Base-by-base conservation (phyloP, 2,888 invertebrate species). In the Conomelus anceps region DNA sequence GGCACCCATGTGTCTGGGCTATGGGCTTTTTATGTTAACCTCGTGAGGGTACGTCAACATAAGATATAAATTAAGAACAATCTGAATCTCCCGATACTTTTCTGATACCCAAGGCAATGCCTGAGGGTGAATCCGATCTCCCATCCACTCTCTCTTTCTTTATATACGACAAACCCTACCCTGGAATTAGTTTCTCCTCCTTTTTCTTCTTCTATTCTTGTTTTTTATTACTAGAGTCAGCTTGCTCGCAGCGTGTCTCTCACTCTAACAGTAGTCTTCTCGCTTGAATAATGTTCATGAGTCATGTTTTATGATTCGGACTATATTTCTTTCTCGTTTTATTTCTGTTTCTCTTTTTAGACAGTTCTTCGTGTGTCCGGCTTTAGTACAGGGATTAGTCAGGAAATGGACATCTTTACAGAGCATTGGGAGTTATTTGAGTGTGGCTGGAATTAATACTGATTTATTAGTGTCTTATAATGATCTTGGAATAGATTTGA, bases 21-120 rank as follows among this genome's bases (percentile, higher is more conserved):
- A 89, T 88, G 89, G 34, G 87, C 89, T 90, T 90, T 90, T 90
- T 90, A 90, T 90, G 90, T 89, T 89, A 89, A 90, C 89, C 86
- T 89, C 22, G 86, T 23, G 24, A 24, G 84, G 86, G 23, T 23
- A 88, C 22, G 63, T 63, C 87, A 89, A 86, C 88, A 89, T 89
- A 90, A 90, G 90, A 89, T 89, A 90, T 90, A 90, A 90, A 90
- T 90, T 90, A 90, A 90, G 89, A 85, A 86, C 89, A 88, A 89
- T 90, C 90, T 84, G 89, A 87, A 87, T 88, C 87, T 86, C 23
- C 84, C 86, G 29, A 86, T 86, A 86, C 86, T 34, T 6, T 20
- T 63, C n/a, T 26, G 86, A 86, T 86, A 86, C 85, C 86, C 63
- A 63, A 20, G 63, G 63, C 13, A 63, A n/a, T n/a, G 63, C 63